Evolutionary conservation across 2,888 invertebrate species (phyloP), one percentile per base, ranked within the genome.

Genomic region (Ferrisia virgata): DNA sequence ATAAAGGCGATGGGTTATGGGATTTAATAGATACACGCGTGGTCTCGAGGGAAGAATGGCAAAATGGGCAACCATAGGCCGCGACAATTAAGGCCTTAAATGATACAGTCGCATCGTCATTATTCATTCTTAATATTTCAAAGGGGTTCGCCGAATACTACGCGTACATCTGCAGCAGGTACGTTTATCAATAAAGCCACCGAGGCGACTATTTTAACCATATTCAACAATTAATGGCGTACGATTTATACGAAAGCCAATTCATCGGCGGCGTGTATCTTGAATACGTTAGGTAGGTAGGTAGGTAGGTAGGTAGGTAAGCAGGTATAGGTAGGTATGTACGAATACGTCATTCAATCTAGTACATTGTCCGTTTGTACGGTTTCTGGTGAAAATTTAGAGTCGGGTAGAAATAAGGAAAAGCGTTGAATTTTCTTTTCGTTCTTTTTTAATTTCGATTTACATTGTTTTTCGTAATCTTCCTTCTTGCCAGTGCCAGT

Each of bases 61-160:
- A 11, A 64, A 64, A 64, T 47, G 58, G 58, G 58, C 22, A 64
- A 64, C 58, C 58, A 64, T 64, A 64, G 58, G 58, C 25, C 28
- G 58, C 25, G 25, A 64, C 25, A 64, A 64, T 64, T 64, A 64
- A 64, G 58, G 58, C 28, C 28, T 28, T 64, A 28, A 64, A 64
- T 64, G 28, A 64, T 64, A 64, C 58, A 64, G 58, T 64, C 58
- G 58, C 28, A 64, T 64, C 58, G 58, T 64, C 58, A 64, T 64
- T 64, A 64, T 64, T 64, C 58, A 64, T 64, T 64, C 58, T 64
- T 64, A 64, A 25, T 28, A 64, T 64, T 64, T 64, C 25, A 64
- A 64, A 22, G 58, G 58, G 58, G 58, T 64, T 64, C 53, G 53
- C 53, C 22, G 53, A 53, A 53, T 53, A 25, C n/a, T 28, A 64